A percentile compares a stretch with the other conserved stretches of the same genome.
Evolutionary conservation across 2,113 vertebrate species (phyloP).

Genomic region (Mixornis gularis): DNA sequence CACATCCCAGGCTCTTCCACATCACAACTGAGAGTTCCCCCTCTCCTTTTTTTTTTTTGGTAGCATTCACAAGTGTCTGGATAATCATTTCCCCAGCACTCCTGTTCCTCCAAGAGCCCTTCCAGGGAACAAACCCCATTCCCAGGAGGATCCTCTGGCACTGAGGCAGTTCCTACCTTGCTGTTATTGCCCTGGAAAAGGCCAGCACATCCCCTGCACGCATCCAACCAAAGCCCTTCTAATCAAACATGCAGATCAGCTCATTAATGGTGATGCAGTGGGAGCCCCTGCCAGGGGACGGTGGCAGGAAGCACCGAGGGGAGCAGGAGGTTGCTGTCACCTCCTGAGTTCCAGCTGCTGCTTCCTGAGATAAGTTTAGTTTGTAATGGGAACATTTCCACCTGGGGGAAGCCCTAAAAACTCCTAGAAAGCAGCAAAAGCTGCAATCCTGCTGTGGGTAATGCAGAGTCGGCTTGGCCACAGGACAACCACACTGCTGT

Average conservation of each 20-base stretch:
- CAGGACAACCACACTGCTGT: not conserved
- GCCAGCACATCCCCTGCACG: not conserved
- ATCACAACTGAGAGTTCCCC: not conserved
- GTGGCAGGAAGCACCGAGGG: not conserved
- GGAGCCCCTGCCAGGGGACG: not conserved
- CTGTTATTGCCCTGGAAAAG: not conserved
- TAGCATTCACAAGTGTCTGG: not conserved
- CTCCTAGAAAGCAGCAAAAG: not conserved
- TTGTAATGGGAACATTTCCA: not conserved
- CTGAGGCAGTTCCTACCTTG: not conserved
- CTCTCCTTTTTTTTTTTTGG: not conserved
- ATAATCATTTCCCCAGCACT: not conserved
- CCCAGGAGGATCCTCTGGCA: not conserved
- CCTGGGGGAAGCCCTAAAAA: not conserved
- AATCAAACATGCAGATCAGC: not conserved
- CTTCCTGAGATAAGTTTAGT: not conserved
- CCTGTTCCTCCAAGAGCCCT: not conserved
- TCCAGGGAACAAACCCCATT: not conserved
- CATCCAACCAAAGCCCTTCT: not conserved
- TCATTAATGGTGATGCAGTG: not conserved
- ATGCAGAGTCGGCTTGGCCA: rapidly evolving
- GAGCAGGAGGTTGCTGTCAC: not conserved
- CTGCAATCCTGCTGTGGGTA: not conserved
- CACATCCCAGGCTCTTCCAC: not conserved
- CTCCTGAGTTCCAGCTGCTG: not conserved